phyloP scores from a whole-genome alignment of 2,797 vertebrate genomes.

The Atherinosoma microstoma region DNA sequence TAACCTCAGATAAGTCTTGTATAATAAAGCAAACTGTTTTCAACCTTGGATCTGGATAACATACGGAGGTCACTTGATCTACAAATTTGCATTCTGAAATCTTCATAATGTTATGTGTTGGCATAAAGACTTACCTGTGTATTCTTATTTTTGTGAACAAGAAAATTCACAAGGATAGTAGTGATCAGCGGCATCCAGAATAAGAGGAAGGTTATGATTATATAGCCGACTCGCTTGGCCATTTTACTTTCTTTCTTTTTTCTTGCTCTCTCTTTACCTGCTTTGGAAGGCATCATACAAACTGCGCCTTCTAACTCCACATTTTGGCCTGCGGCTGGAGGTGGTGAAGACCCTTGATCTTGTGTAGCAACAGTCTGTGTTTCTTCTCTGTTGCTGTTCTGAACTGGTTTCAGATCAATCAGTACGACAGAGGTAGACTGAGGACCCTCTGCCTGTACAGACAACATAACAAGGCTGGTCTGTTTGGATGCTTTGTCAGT shows the following conservation, averaged over 20 bases:
- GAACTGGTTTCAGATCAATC: slow-evolving; percentile 32
- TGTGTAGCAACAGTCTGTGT: slow-evolving; percentile 8
- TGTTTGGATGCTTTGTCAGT: slow-evolving; percentile 36
- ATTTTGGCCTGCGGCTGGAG: slow-evolving; percentile 23
- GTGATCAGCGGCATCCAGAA: slow-evolving; percentile 84
- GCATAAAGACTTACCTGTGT: slow-evolving; percentile 62
- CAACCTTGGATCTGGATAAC: neutral
- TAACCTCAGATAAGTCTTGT: neutral
- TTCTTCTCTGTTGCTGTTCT: slow-evolving; percentile 18
- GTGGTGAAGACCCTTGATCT: slow-evolving; percentile 41
- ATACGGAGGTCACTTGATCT: neutral
- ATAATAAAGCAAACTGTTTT: neutral
- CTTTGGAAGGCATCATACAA: slow-evolving; percentile 83
- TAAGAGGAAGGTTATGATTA: slow-evolving; percentile 81
- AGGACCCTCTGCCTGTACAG: slow-evolving; percentile 30
- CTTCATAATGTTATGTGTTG: neutral
- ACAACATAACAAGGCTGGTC: slow-evolving; percentile 1
- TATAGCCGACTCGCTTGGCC: slow-evolving; percentile 84
- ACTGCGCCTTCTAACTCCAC: slow-evolving; percentile 71
- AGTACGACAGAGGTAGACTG: slow-evolving; percentile 30
- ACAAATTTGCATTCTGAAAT: neutral
- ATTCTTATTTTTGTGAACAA: slow-evolving; percentile 43
- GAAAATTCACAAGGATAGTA: slow-evolving; percentile 71
- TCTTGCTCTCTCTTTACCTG: slow-evolving; percentile 67
- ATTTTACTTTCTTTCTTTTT: slow-evolving; percentile 83